A percentile compares a stretch with the other conserved stretches of the same genome.
Conservation (phyloP, 2,113 vertebrate species). For the Amphiprion ocellaris region DNA sequence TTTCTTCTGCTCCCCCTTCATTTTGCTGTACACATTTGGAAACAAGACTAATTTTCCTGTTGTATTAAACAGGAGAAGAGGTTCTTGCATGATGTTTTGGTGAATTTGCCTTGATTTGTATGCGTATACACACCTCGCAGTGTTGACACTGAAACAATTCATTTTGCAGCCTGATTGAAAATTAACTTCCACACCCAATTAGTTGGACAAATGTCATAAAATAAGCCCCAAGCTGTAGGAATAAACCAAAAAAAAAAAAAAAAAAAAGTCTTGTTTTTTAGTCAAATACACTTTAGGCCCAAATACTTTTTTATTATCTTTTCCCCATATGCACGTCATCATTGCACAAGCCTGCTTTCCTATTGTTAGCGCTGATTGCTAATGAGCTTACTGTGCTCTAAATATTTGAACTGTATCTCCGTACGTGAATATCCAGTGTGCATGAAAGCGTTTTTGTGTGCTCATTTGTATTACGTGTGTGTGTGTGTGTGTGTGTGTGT, state of each 20-base stretch:
- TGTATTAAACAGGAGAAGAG: no score
- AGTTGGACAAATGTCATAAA: neutral
- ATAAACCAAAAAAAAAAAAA: neutral
- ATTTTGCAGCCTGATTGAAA: no score
- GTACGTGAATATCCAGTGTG: constrained; percentile 43
- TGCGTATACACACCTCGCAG: no score
- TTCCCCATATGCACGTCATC: constrained; percentile 17
- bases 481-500: constrained; percentile 41
- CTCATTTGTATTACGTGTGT: constrained; percentile 1
- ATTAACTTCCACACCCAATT: no score
- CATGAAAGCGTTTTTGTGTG: constrained; percentile 26
- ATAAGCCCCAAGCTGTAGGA: neutral
- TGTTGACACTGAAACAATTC: no score
- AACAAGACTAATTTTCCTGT: no score
- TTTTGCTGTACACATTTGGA: no score
- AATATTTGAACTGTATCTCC: constrained; percentile 45
- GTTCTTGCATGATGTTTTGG: no score
- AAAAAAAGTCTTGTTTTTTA: no score
- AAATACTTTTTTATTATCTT: neutral
- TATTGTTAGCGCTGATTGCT: constrained; percentile 69
- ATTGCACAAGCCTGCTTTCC: constrained; percentile 17
- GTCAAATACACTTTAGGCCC: neutral
- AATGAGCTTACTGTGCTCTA: constrained; percentile 42
- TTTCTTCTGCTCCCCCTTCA: no score
- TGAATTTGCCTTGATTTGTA: no score